Conservation (phyloP, 2,888 invertebrate species). For the Zele albiditarsus region DNA sequence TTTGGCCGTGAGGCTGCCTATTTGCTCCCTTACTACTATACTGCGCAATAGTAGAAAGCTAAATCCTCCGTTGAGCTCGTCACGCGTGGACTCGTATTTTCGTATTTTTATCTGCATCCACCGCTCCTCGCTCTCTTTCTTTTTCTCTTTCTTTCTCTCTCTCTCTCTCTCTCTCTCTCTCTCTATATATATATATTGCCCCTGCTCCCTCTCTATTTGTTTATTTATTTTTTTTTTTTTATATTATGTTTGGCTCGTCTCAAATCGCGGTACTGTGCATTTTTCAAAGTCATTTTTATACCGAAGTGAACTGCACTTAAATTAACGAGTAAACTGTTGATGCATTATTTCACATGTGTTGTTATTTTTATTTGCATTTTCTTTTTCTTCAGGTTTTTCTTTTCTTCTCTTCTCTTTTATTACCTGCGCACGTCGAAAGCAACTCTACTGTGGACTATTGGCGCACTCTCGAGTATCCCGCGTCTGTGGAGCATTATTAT, state of each 20-base stretch:
- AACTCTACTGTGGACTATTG: neutral
- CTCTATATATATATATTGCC: neutral
- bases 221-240: neutral
- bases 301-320: conserved; percentile 8
- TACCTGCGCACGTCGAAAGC: neutral
- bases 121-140: conserved; percentile 24
- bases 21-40: conserved; percentile 26
- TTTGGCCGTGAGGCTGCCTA: conserved; percentile 40
- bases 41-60: conserved; percentile 41
- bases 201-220: neutral
- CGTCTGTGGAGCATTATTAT: neutral
- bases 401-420: neutral
- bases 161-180: neutral
- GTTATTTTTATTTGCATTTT: neutral
- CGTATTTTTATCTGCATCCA: conserved; percentile 3
- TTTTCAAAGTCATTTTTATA: conserved; percentile 8
- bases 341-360: neutral
- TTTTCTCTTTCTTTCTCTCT: conserved; percentile 1
- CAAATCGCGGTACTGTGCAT: neutral
- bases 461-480: neutral
- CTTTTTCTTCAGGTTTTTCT: neutral
- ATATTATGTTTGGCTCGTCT: neutral
- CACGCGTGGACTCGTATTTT: conserved; percentile 27
- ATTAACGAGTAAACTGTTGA: neutral
- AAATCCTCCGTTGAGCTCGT: conserved; percentile 42